These are phyloP conservation scores for Pogonus chalceus DNA, from an alignment of 1,140 invertebrate genomes.

Conservation along the genomic window DNA sequence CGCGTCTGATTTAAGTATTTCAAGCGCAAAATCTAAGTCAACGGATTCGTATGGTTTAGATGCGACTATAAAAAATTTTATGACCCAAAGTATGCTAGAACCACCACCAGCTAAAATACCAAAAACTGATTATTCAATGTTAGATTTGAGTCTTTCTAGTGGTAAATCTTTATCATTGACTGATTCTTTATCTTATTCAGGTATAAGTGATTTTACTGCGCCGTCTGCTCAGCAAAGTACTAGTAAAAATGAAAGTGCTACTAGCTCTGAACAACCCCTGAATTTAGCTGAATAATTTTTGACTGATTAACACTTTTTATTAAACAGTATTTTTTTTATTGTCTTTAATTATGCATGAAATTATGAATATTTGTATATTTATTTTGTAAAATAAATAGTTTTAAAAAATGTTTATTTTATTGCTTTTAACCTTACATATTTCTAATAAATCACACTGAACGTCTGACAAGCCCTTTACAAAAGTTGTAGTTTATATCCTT, in stretches of 20 bases:
- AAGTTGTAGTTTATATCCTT: too few species aligned
- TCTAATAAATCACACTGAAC: too few species aligned
- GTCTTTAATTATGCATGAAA: too few species aligned
- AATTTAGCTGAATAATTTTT: neutral
- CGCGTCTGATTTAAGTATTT: constrained; percentile 29
- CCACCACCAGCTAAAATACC: constrained; percentile 31
- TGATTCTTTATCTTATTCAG: neutral
- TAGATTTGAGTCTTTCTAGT: constrained; percentile 20
- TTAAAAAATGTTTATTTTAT: too few species aligned
- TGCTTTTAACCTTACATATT: too few species aligned
- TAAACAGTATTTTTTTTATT: too few species aligned
- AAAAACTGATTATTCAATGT: constrained; percentile 28
- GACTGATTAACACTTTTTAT: too few species aligned
- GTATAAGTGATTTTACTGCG: too few species aligned
- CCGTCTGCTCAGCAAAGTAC: neutral
- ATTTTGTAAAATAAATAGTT: too few species aligned
- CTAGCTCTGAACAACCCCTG: neutral
- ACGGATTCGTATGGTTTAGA: constrained; percentile 22
- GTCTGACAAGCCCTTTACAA: too few species aligned
- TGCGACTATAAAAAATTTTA: constrained; percentile 34
- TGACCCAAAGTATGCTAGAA: constrained; percentile 33
- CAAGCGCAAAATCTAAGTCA: constrained; percentile 12
- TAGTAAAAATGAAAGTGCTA: neutral
- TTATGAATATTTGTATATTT: too few species aligned
- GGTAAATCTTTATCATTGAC: constrained; percentile 5